phyloP scores from a whole-genome alignment of 2,113 vertebrate genomes.

The Tragelaphus buxtoni region DNA sequence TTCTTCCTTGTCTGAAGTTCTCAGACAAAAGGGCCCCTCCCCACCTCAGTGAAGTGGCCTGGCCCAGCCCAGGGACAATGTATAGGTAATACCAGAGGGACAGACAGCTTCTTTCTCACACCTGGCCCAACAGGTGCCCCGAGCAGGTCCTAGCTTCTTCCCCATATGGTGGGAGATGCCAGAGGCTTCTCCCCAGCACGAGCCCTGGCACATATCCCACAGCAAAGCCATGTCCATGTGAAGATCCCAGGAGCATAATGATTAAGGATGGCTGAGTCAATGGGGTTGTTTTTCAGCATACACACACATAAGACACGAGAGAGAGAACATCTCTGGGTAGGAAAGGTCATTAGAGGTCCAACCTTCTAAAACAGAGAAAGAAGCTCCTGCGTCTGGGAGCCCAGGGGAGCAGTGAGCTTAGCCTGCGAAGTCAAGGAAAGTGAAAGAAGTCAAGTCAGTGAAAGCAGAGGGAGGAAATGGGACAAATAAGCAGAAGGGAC shows the following conservation, averaged over 20 bases:
- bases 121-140: background rate
- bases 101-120: background rate
- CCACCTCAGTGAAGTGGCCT: background rate
- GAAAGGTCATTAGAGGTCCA: background rate
- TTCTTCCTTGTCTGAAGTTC: conserved; percentile 18
- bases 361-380: background rate
- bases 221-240: background rate
- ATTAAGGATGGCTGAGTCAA: background rate
- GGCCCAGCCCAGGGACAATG: too few relatives aligned
- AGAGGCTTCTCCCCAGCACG: background rate
- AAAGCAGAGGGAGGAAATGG: background rate
- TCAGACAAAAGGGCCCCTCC: conserved; percentile 4
- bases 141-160: background rate
- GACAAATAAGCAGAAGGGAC: background rate
- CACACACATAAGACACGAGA: background rate
- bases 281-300: background rate
- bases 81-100: background rate
- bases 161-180: background rate
- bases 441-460: background rate
- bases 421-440: background rate
- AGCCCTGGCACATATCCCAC: background rate
- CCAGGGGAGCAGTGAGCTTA: background rate
- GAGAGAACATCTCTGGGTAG: background rate
- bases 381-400: background rate
- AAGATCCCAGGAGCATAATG: background rate